Conservation (phyloP, 2,888 invertebrate genomes). For the Agrypnus murinus region DNA sequence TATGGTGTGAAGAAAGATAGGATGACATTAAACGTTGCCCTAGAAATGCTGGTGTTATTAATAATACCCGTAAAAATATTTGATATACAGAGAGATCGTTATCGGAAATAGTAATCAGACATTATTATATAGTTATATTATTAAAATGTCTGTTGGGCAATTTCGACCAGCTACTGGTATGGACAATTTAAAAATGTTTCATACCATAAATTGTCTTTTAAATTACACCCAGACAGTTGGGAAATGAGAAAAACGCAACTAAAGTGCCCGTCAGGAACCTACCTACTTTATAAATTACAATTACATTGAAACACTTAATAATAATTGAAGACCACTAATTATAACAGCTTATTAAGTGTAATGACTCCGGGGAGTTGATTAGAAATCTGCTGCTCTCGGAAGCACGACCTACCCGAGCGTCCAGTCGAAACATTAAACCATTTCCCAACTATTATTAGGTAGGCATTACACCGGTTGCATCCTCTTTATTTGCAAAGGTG, state of each 20-base stretch:
- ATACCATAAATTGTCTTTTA: slow-evolving; percentile 38
- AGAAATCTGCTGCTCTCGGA: slow-evolving; percentile 31
- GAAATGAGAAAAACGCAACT: slow-evolving; percentile 36
- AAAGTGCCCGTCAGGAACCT: slow-evolving; percentile 29
- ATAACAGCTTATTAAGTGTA: slow-evolving; percentile 43
- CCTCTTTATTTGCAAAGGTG: slow-evolving; percentile 33
- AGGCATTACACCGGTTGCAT: slow-evolving; percentile 25
- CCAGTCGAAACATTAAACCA: slow-evolving; percentile 11
- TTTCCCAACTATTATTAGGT: slow-evolving; percentile 3
- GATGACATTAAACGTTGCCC: slow-evolving; percentile 5
- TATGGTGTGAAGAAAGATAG: neutral
- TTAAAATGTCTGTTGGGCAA: slow-evolving; percentile 34
- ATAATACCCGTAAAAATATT: slow-evolving; percentile 4
- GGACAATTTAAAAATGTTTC: slow-evolving; percentile 20
- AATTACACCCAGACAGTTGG: slow-evolving; percentile 31
- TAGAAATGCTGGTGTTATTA: slow-evolving; percentile 2
- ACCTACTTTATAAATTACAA: slow-evolving; percentile 43
- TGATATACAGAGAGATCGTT: slow-evolving; percentile 17
- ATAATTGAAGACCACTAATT: slow-evolving; percentile 41
- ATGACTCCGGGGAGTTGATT: slow-evolving; percentile 39
- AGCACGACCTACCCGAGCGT: slow-evolving; percentile 31
- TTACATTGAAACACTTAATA: slow-evolving; percentile 36
- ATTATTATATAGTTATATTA: slow-evolving; percentile 16
- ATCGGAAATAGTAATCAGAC: slow-evolving; percentile 32
- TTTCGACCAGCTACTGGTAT: slow-evolving; percentile 33